Base-by-base conservation (phyloP, 2,797 vertebrate species). In the Lacerta bilineata region DNA sequence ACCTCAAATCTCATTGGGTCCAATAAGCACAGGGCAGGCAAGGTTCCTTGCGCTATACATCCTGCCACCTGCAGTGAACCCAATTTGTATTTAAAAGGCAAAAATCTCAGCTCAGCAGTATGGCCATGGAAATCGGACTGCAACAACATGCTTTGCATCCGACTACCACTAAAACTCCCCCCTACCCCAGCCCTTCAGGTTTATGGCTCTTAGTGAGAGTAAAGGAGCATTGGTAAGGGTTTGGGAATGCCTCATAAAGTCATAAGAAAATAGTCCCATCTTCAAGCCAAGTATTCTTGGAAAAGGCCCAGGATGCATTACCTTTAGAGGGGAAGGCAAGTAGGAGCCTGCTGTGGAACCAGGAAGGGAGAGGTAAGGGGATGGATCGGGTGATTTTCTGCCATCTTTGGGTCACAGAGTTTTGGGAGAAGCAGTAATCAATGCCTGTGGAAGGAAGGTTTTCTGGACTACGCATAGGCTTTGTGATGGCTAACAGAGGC, bases 151-250 rank as follows among this genome's bases (percentile, higher is more conserved):
- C 89, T 87, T 87, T 90, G 89, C 66, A 77, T 50, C 76, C 77
- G n/a, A 55, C 46, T 17, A 46, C 75, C 46, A 3, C 68, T 83
- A 68, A 64, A 64, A 79, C 15, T 43, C 64, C 76, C 41, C 0
- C 41, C 39, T 43, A 50, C 36, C 61, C 87, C 27, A 84, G 89
- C 89, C 89, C 89, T 87, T 68, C 75, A 87, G 68, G 66, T 83
- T 80, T 90, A 84, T 90, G 89, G 85, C 85, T 80, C 85, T 87
- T 84, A 87, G 55, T n/a, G 84, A 76, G 64, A 82, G 50, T 69
- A 86, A 86, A 69, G 72, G 64, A 86, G 72, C n/a, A 33, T 27
- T 41, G 43, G 46, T n/a, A 50, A 86, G 27, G 88, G 78, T 27
- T 80, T 80, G 78, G 86, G 59, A 85, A 85, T 66, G 69, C 74